Evolutionary conservation across 2,888 invertebrate genomes (phyloP).

Genomic region (Allophyes oxyacanthae): DNA sequence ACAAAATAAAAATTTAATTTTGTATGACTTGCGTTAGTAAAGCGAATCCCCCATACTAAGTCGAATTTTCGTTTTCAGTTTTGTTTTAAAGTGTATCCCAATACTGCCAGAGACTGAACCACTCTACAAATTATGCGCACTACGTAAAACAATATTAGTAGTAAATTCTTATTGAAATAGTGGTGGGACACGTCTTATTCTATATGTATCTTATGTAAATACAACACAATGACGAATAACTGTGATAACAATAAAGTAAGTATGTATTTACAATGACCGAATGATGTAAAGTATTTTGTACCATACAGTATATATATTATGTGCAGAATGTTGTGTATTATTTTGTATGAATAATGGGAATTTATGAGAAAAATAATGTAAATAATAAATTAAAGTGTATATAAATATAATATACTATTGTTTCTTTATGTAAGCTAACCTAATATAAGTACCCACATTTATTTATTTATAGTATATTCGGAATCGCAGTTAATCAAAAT

Average conservation of each 20-base stretch:
- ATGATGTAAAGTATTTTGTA: constrained; percentile 29
- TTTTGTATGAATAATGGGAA: constrained; percentile 43
- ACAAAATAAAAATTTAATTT: no score
- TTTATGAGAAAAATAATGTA: constrained; percentile 44
- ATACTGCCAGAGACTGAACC: no score
- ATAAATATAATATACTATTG: constrained; percentile 43
- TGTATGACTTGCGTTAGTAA: no score
- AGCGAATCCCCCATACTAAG: no score
- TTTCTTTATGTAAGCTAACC: constrained; percentile 33
- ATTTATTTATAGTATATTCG: no score
- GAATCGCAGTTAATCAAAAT: no score
- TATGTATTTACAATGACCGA: constrained; percentile 41
- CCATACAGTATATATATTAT: constrained; percentile 22
- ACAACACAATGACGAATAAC: constrained; percentile 46
- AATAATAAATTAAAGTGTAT: constrained; percentile 40
- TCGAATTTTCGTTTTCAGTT: no score
- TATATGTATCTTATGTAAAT: constrained; percentile 43
- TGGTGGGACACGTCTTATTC: constrained; percentile 20
- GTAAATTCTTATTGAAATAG: no score
- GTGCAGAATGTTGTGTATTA: constrained; percentile 43
- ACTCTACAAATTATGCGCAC: no score
- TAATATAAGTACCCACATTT: no score
- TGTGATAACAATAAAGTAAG: constrained; percentile 57
- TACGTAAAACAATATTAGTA: no score
- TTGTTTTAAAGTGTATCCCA: no score